These are phyloP conservation scores for Wiebesia pumilae DNA, from an alignment of 1,140 invertebrate genomes.

Conservation along the genomic window DNA sequence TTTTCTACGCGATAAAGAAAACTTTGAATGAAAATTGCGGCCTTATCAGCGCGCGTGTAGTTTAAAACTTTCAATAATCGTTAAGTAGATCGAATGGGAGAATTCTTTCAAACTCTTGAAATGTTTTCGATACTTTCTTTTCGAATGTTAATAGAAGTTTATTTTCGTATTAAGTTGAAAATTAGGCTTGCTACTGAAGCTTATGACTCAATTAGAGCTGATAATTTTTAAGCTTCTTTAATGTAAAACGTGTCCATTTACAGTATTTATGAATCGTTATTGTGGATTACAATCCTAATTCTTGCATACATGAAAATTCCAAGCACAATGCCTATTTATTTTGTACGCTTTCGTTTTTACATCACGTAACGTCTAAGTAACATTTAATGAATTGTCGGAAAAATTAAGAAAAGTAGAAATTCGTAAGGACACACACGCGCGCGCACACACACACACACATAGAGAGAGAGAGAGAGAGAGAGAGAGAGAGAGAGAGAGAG, in stretches of 20 bases:
- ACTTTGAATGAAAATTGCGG: background rate
- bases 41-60: background rate
- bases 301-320: background rate
- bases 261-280: background rate
- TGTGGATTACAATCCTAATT: background rate
- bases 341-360: background rate
- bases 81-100: conserved; percentile 2
- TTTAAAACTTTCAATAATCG: conserved; percentile 26
- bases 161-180: background rate
- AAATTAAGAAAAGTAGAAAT: too few species aligned
- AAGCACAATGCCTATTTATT: background rate
- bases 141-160: background rate
- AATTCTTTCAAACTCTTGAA: conserved; percentile 6
- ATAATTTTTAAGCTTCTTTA: conserved; percentile 1
- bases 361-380: background rate
- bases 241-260: background rate
- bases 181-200: background rate
- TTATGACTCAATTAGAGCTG: background rate
- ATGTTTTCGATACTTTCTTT: conserved; percentile 11
- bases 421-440: too few species aligned
- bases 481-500: too few species aligned
- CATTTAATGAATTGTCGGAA: background rate
- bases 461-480: too few species aligned
- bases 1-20: background rate
- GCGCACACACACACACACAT: too few species aligned